Percentiles rank a stretch among this genome's conserved stretches.
These are phyloP conservation scores for Aelia acuminata DNA, from an alignment of 2,888 invertebrate species.

Conservation along the genomic window DNA sequence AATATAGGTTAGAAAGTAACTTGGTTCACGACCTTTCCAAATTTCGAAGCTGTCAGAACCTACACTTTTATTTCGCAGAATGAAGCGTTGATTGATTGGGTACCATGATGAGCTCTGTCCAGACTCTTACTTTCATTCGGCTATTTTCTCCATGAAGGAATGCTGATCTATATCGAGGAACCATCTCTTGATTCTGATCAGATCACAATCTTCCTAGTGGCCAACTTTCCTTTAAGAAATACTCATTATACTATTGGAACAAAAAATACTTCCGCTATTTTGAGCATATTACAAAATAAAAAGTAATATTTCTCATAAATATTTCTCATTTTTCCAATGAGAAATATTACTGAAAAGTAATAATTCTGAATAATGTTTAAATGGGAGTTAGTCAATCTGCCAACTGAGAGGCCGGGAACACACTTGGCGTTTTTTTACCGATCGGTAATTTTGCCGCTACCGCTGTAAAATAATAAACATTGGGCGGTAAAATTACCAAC, in stretches of 20 bases:
- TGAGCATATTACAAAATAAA: too few species aligned
- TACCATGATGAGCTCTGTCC: background rate
- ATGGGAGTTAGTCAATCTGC: too few species aligned
- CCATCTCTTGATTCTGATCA: background rate
- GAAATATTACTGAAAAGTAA: too few species aligned
- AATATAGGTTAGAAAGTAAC: too few species aligned
- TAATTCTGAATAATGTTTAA: too few species aligned
- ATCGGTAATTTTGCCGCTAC: too few species aligned
- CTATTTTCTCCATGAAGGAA: slow-evolving; percentile 20
- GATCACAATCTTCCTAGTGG: background rate
- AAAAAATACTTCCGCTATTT: background rate
- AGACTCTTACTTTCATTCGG: slow-evolving; percentile 11
- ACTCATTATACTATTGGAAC: background rate
- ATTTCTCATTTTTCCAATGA: too few species aligned
- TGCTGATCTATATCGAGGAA: background rate
- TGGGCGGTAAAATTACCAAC: too few species aligned
- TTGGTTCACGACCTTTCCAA: background rate
- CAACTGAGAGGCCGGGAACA: too few species aligned
- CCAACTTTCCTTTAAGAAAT: background rate
- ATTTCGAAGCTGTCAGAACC: background rate
- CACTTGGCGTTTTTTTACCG: too few species aligned
- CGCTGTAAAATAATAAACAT: too few species aligned
- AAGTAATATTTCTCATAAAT: too few species aligned
- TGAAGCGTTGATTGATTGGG: background rate
- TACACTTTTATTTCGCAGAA: background rate